Evolutionary conservation across 2,888 invertebrate species (phyloP).

Genomic region (Trachelus tabidus): DNA sequence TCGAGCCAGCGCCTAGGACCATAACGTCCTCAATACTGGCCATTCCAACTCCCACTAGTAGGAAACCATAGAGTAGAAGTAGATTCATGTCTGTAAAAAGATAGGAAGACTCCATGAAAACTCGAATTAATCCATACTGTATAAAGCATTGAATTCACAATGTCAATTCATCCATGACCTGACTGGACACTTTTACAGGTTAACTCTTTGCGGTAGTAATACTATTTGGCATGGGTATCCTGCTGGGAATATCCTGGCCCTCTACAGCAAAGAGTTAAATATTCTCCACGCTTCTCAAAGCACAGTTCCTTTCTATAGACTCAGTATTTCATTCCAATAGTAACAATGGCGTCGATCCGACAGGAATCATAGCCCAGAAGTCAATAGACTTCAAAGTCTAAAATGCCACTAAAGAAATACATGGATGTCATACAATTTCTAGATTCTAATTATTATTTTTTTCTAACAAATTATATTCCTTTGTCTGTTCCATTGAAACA

Average conservation of each 20-base stretch:
- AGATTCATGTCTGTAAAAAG: constrained; percentile 26
- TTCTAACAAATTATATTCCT: not conserved
- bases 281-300: not conserved
- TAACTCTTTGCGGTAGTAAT: too few species aligned
- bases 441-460: not conserved
- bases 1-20: constrained; percentile 32
- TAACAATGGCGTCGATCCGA: not conserved
- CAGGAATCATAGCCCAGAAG: not conserved
- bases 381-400: not conserved
- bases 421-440: not conserved
- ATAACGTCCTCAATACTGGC: constrained; percentile 21
- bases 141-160: not conserved
- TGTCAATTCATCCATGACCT: not conserved
- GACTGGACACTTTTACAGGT: not conserved
- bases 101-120: not conserved
- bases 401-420: not conserved
- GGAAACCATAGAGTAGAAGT: constrained; percentile 35
- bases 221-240: too few species aligned
- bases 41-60: constrained; percentile 36
- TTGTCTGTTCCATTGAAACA: not conserved
- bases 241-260: too few species aligned
- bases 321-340: not conserved
- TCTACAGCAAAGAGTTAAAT: not conserved
- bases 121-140: not conserved
- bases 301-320: not conserved